phyloP scores from a whole-genome alignment of 2,113 vertebrate species.

The Ceyx margarethae region DNA sequence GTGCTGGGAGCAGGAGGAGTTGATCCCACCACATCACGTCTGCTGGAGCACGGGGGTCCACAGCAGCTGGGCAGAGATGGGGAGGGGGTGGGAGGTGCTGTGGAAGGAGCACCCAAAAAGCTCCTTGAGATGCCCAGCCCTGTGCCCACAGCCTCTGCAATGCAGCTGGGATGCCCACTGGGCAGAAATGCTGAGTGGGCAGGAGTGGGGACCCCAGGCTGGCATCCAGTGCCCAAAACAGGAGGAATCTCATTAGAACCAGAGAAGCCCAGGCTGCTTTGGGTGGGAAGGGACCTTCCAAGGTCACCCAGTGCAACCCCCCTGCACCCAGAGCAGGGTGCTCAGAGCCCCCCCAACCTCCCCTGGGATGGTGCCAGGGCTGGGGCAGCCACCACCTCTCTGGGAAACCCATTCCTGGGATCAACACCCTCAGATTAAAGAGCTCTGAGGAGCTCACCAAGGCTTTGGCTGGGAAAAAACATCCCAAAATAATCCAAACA shows the following conservation, averaged over 20 bases:
- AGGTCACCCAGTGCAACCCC: neutral
- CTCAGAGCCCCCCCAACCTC: neutral
- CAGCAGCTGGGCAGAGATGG: neutral
- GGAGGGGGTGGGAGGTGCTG: neutral
- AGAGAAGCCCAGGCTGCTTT: neutral
- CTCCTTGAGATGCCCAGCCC: neutral
- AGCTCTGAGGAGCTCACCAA: neutral
- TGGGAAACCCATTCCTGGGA: too few species aligned
- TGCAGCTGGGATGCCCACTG: too few species aligned
- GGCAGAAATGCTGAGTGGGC: too few species aligned
- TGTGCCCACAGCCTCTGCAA: neutral
- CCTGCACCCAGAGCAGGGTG: neutral
- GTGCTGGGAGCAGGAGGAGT: fast-evolving
- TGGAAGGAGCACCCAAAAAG: neutral
- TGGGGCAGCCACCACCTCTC: neutral
- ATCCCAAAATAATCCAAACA: neutral
- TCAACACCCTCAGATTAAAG: too few species aligned
- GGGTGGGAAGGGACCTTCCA: neutral
- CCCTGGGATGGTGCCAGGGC: neutral
- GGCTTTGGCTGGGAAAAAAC: neutral
- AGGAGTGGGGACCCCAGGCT: fast-evolving
- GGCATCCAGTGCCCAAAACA: fast-evolving
- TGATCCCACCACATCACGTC: fast-evolving
- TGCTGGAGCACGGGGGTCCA: neutral
- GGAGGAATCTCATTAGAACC: neutral